A percentile compares a stretch with the other conserved stretches of the same genome.
Conservation (phyloP, 2,888 invertebrate genomes). For the Teleiodes luculella region DNA sequence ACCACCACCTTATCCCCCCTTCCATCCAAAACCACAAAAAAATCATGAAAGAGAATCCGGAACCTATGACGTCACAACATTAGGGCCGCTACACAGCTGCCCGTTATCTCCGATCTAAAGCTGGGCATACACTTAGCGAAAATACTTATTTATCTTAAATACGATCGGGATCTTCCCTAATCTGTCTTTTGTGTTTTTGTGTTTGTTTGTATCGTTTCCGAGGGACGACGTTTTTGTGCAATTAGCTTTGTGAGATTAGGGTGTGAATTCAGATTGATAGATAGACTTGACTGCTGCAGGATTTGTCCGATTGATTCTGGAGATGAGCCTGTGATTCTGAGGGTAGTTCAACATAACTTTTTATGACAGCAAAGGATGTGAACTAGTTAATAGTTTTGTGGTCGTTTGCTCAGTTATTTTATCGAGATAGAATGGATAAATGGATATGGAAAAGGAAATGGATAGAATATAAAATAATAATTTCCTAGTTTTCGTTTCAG, state of each 20-base stretch:
- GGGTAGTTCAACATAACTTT: background rate
- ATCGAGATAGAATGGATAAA: too few species aligned
- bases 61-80: constrained; percentile 44
- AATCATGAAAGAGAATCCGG: constrained; percentile 23
- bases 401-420: background rate
- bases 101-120: constrained; percentile 71
- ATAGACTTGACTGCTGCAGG: constrained; percentile 32
- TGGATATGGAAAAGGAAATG: too few species aligned
- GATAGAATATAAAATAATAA: too few species aligned
- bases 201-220: constrained; percentile 58
- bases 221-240: constrained; percentile 69
- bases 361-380: background rate
- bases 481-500: too few species aligned
- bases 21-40: constrained; percentile 15
- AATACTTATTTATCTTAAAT: constrained; percentile 75
- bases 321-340: constrained; percentile 2
- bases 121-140: constrained; percentile 68
- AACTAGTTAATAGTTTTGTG: background rate
- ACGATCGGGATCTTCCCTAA: constrained; percentile 73
- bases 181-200: constrained; percentile 65
- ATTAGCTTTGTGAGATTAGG: constrained; percentile 63
- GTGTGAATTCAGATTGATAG: constrained; percentile 51
- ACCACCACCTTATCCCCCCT: background rate
- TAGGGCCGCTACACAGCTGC: constrained; percentile 61
- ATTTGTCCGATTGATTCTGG: constrained; percentile 42